A percentile compares a stretch with the other conserved stretches of the same genome.
phyloP scores from a whole-genome alignment of 2,113 vertebrate genomes.

The Clinocottus analis region DNA sequence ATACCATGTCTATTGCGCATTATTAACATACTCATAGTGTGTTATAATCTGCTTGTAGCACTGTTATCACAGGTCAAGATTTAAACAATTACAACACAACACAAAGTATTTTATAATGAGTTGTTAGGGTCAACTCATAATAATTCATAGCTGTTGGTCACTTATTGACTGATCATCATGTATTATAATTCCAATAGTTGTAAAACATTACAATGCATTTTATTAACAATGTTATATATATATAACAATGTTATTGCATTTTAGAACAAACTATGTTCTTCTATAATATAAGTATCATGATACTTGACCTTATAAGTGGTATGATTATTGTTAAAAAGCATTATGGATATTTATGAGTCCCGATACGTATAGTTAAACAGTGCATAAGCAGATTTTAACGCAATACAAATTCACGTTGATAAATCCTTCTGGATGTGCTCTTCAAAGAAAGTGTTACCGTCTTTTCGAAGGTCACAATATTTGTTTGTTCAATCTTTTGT shows the following conservation, averaged over 20 bases:
- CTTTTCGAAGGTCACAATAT: too few species aligned
- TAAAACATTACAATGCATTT: neutral
- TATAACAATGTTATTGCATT: too few species aligned
- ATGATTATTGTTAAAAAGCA: neutral
- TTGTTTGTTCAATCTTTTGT: conserved; percentile 14
- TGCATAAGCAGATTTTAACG: neutral
- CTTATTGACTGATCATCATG: neutral
- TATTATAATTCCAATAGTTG: neutral
- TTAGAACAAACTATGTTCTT: neutral
- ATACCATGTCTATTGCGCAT: neutral
- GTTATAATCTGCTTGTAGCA: neutral
- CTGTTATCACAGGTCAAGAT: neutral
- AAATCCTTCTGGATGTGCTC: neutral
- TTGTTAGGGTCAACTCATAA: too few species aligned
- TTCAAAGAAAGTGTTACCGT: neutral
- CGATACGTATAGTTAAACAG: neutral
- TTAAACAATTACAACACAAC: neutral
- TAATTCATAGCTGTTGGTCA: too few species aligned
- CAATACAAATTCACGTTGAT: neutral
- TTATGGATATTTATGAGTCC: neutral
- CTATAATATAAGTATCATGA: neutral
- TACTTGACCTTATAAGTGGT: neutral
- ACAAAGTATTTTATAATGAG: too few species aligned
- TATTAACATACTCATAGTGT: neutral
- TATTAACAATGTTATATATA: neutral